Percentiles rank a stretch among this genome's conserved stretches.
Evolutionary conservation across 1,140 invertebrate species (phyloP).

Genomic region (Kradibia gibbosae): DNA sequence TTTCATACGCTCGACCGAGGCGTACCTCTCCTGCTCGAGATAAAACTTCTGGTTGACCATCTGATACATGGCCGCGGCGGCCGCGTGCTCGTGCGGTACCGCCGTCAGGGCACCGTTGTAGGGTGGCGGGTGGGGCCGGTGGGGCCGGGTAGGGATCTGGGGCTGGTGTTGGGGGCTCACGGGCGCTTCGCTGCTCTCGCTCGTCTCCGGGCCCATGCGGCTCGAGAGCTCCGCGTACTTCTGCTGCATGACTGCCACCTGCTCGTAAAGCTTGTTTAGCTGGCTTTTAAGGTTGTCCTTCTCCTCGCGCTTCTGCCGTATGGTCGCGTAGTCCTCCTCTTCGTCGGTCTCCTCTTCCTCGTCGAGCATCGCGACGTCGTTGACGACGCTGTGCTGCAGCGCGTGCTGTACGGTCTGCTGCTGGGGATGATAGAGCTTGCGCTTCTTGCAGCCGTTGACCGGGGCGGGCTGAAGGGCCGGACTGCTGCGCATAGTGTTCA

Average conservation of each 20-base stretch:
- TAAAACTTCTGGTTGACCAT: conserved; percentile 68
- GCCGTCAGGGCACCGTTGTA: conserved; percentile 74
- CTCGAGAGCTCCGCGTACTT: conserved; percentile 90
- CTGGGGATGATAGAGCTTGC: conserved; percentile 97
- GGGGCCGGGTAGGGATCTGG: conserved; percentile 73
- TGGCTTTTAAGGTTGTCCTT: conserved; percentile 89
- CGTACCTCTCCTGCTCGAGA: conserved; percentile 63
- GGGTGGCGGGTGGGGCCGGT: conserved; percentile 72
- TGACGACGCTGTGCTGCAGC: conserved; percentile 74
- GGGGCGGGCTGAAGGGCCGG: conserved; percentile 80
- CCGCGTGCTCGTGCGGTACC: conserved; percentile 72
- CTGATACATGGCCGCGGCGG: conserved; percentile 72
- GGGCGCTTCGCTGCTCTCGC: conserved; percentile 81
- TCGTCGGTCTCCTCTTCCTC: conserved; percentile 85
- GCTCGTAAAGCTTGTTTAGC: conserved; percentile 88
- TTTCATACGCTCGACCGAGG: conserved; percentile 60
- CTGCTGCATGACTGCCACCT: conserved; percentile 91
- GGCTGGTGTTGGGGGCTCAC: conserved; percentile 71
- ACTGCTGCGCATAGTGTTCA: conserved; percentile 91
- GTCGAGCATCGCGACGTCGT: conserved; percentile 80
- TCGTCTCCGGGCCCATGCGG: conserved; percentile 82
- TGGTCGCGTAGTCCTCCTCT: conserved; percentile 80
- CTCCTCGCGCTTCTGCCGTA: conserved; percentile 86
- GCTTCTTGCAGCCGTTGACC: conserved; percentile 94
- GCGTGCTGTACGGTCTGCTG: conserved; percentile 79